phyloP scores from a whole-genome alignment of 2,113 vertebrate genomes.

The Anthoscopus minutus region DNA sequence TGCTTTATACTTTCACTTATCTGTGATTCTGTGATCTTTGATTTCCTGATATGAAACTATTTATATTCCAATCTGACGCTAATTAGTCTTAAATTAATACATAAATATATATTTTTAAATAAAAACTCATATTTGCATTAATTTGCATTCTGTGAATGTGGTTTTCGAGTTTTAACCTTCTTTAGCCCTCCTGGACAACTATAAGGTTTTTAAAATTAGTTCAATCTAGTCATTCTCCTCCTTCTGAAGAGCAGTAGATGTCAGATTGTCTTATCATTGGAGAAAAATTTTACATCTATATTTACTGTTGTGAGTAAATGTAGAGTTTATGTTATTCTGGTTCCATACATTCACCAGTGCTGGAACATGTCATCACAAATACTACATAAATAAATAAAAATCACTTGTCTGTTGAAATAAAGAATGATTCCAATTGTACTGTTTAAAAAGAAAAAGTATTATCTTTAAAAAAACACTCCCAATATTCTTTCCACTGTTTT shows the following conservation, averaged over 20 bases:
- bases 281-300: neutral
- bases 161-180: neutral
- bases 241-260: neutral
- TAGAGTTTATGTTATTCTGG: neutral
- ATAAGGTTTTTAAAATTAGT: neutral
- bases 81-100: neutral
- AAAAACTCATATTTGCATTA: neutral
- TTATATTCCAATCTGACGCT: neutral
- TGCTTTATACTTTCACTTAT: neutral
- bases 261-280: neutral
- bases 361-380: neutral
- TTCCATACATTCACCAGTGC: neutral
- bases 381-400: neutral
- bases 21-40: neutral
- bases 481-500: neutral
- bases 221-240: neutral
- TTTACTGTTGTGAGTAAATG: neutral
- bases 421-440: neutral
- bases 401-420: neutral
- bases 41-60: neutral
- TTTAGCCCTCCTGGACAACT: neutral
- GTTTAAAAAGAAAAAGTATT: neutral
- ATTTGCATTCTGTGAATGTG: neutral
- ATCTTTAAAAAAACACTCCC: fast-evolving
- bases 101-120: neutral